A percentile compares a stretch with the other conserved stretches of the same genome.
Evolutionary conservation across 2,797 vertebrate genomes (phyloP).

Genomic region (Thaleichthys pacificus): DNA sequence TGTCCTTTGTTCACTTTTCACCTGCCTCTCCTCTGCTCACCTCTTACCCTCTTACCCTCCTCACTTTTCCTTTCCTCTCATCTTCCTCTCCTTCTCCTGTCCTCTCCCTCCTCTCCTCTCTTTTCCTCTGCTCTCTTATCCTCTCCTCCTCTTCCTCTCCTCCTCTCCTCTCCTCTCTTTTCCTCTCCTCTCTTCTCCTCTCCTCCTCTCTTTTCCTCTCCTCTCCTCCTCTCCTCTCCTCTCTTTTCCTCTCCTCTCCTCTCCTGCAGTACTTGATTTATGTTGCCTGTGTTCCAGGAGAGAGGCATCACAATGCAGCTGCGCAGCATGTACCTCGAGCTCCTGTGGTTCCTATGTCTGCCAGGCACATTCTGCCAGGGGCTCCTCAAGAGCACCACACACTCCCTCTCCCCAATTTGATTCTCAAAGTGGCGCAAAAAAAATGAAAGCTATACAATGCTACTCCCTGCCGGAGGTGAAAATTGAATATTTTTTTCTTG

Average conservation of each 20-base stretch:
- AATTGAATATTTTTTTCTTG: conserved; percentile 42
- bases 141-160: conserved; percentile 20
- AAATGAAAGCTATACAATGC: conserved; percentile 60
- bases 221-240: conserved; percentile 21
- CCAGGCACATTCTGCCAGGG: conserved; percentile 59
- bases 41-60: conserved; percentile 11
- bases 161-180: conserved; percentile 18
- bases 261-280: conserved; percentile 53
- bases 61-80: conserved; percentile 15
- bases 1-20: no score
- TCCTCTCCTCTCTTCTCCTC: conserved; percentile 9
- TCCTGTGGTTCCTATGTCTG: conserved; percentile 54
- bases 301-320: conserved; percentile 36
- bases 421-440: conserved; percentile 64
- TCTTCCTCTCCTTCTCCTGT: conserved; percentile 7
- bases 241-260: conserved; percentile 10
- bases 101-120: conserved; percentile 33
- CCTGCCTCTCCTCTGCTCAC: not conserved
- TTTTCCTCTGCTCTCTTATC: no score
- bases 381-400: conserved; percentile 55
- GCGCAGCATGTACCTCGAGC: conserved; percentile 43
- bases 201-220: not conserved
- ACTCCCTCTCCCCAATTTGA: conserved; percentile 64
- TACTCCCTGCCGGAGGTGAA: conserved; percentile 63
- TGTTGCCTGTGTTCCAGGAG: conserved; percentile 49